Evolutionary conservation across 2,113 vertebrate genomes (phyloP), one percentile per base, ranked within the genome.

Genomic region (Lanius ludovicianus): DNA sequence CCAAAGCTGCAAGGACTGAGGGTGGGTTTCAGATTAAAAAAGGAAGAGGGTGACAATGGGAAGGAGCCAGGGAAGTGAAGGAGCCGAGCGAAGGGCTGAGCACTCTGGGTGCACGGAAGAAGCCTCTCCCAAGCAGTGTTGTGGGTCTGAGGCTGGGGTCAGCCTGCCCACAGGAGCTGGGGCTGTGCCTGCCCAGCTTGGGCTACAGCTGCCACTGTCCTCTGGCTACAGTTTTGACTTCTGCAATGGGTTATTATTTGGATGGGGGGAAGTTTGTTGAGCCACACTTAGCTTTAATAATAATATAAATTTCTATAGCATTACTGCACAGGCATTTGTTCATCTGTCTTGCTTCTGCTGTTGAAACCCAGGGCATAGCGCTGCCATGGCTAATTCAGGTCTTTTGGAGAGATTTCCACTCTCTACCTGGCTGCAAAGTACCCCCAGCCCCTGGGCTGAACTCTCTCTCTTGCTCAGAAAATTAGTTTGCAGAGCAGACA

Each of bases 1-100:
- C 94, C 94, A 93, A 93, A 93, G 89, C 91, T 90, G 73, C 93
- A 89, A 68, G 87, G 92, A 94, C 77, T 18, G 77, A 89, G 74
- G 69, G 81, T 84, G 91, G 84, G 90, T 78, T 80, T 94, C 35
- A 35, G 77, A 19, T 70, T 80, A 27, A 70, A 62, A 82, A 77
- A 52, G 57, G 37, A 71, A 90, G 47, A 70, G 50, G 13, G 20
- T 68, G 83, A 56, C 52, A 85, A 35, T 12, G 27, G 41, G 67
- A 90, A 77, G 50, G 64, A 39, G 44, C 3, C 62, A 35, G 56
- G 41, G 46, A 35, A 50, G n/a, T 12, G 37, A 70, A 78, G 57
- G 49, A 77, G 50, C 47, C 28, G 65, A 39, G 52, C 4, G 49
- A 69, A 69, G n/a, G 35, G 28, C 42, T 39, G 28, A 22, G 33